A percentile compares a stretch with the other conserved stretches of the same genome.
Conservation (phyloP, 1,140 invertebrate genomes). For the Bombus sylvicola region DNA sequence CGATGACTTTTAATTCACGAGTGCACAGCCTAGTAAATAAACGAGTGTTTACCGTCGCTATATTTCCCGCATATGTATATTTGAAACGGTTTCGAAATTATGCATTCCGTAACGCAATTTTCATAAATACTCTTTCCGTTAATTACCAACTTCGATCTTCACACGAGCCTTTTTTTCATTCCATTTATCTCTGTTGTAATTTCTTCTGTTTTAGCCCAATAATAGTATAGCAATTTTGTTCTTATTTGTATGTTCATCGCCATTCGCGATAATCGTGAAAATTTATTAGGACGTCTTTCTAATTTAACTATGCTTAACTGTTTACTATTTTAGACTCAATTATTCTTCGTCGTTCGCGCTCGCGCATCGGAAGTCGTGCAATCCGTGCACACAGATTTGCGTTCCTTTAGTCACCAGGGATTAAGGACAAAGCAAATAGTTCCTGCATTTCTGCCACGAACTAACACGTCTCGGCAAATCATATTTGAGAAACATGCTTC, state of each 20-base stretch:
- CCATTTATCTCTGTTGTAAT: not conserved
- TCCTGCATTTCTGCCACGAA: slow-evolving; percentile 33
- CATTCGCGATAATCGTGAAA: no score
- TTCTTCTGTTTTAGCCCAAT: not conserved
- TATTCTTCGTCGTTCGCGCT: slow-evolving; percentile 4
- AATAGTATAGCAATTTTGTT: no score
- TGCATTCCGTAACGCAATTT: not conserved
- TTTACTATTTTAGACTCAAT: not conserved
- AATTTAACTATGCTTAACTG: not conserved
- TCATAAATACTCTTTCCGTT: slow-evolving; percentile 16
- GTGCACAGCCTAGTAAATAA: slow-evolving; percentile 3
- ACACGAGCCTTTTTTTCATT: not conserved
- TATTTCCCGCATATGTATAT: not conserved
- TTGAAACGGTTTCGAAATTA: slow-evolving; percentile 10
- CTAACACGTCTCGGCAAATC: slow-evolving; percentile 13
- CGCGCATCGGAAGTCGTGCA: not conserved
- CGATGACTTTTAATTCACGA: not conserved
- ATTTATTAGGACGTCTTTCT: not conserved
- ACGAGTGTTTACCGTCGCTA: slow-evolving; percentile 11
- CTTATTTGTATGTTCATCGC: not conserved
- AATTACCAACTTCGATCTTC: slow-evolving; percentile 11
- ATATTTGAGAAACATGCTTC: not conserved
- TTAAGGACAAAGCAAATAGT: slow-evolving; percentile 52
- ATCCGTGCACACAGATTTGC: slow-evolving; percentile 1
- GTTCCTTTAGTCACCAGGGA: slow-evolving; percentile 22